Evolutionary conservation across 2,113 vertebrate species (phyloP).

Genomic region (Dolichallabes microphthalmus): DNA sequence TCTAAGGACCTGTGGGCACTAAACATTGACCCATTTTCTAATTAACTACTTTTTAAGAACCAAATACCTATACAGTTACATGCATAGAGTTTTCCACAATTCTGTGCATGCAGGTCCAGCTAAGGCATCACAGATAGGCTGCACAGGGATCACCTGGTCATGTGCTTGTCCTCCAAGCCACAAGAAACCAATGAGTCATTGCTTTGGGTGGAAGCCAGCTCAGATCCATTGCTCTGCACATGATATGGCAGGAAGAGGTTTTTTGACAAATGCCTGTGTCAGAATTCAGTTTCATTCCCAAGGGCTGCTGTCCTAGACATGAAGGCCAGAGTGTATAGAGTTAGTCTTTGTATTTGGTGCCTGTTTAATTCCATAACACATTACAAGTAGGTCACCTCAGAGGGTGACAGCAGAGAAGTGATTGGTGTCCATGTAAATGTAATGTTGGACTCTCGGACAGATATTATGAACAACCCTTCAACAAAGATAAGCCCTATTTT

Average conservation of each 20-base stretch:
- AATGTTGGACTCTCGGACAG: background rate
- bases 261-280: constrained; percentile 51
- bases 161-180: constrained; percentile 36
- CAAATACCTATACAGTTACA: background rate
- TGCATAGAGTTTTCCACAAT: background rate
- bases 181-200: constrained; percentile 49
- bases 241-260: constrained; percentile 53
- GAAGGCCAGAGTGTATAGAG: constrained; percentile 42
- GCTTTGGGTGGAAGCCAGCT: constrained; percentile 46
- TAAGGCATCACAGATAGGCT: constrained; percentile 34
- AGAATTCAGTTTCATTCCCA: constrained; percentile 47
- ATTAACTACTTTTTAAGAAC: constrained; percentile 38
- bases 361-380: constrained; percentile 37
- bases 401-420: constrained; percentile 11
- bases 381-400: constrained; percentile 38
- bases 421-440: background rate
- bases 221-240: constrained; percentile 52
- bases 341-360: constrained; percentile 32
- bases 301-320: constrained; percentile 34
- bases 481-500: background rate
- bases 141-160: constrained; percentile 39
- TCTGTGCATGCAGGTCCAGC: background rate
- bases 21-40: constrained; percentile 66
- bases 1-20: constrained; percentile 61
- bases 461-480: background rate